Conservation (phyloP, 1,140 invertebrate genomes). For the Sitodiplosis mosellana region DNA sequence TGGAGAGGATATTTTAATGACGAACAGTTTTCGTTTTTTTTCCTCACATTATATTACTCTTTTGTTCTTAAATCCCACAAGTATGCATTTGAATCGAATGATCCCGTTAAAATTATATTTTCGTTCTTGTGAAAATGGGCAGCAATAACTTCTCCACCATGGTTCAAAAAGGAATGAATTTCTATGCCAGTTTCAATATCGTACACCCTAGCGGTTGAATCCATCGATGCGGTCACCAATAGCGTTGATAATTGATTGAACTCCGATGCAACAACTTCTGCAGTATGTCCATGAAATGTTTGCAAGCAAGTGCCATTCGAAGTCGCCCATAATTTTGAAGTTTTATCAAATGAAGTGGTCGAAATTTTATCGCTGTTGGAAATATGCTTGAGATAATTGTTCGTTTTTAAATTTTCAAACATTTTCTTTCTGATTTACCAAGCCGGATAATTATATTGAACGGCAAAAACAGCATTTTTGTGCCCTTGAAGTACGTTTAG, state of each 20-base stretch:
- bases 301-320: slow-evolving; percentile 43
- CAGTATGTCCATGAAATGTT: slow-evolving; percentile 51
- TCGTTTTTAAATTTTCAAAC: not conserved
- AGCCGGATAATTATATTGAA: slow-evolving; percentile 53
- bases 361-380: slow-evolving; percentile 47
- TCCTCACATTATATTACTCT: slow-evolving; percentile 28
- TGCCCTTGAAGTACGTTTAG: slow-evolving; percentile 50
- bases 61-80: slow-evolving; percentile 54
- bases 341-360: slow-evolving; percentile 66
- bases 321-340: slow-evolving; percentile 49
- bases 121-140: slow-evolving; percentile 50
- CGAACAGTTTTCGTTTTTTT: not conserved
- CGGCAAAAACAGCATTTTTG: slow-evolving; percentile 62
- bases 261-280: slow-evolving; percentile 47
- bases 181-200: slow-evolving; percentile 43
- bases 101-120: slow-evolving; percentile 51
- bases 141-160: slow-evolving; percentile 54
- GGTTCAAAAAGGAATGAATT: slow-evolving; percentile 38
- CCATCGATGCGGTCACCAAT: slow-evolving; percentile 57
- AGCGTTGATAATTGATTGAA: slow-evolving; percentile 41
- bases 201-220: slow-evolving; percentile 50
- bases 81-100: slow-evolving; percentile 55
- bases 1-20: slow-evolving; percentile 4
- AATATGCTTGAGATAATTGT: not conserved
- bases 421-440: slow-evolving; percentile 30